Conservation (phyloP, 2,888 invertebrate species). For the Prosopocoilus inquinatus region DNA sequence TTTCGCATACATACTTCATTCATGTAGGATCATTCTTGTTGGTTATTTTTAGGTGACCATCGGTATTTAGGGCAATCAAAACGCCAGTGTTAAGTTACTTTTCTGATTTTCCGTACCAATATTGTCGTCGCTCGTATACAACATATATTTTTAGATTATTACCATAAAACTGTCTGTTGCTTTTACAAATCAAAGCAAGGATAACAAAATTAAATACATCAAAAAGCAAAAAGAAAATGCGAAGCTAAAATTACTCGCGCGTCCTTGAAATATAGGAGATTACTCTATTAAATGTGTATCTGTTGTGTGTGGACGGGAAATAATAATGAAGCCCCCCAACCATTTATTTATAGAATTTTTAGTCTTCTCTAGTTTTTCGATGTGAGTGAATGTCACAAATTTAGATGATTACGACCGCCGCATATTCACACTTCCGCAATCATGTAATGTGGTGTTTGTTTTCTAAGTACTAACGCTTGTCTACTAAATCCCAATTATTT, state of each 20-base stretch:
- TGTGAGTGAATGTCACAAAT: slow-evolving; percentile 12
- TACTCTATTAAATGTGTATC: slow-evolving; percentile 7
- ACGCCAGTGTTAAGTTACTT: too few species aligned
- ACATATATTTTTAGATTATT: not conserved
- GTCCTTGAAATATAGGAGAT: slow-evolving; percentile 10
- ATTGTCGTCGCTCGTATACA: too few species aligned
- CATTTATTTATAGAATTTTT: slow-evolving; percentile 16
- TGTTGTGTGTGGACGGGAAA: slow-evolving; percentile 5
- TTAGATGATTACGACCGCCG: not conserved
- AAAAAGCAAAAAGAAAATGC: too few species aligned
- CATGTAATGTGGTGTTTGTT: slow-evolving; percentile 6
- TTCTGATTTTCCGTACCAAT: too few species aligned
- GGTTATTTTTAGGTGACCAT: too few species aligned
- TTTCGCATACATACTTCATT: too few species aligned
- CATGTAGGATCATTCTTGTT: too few species aligned
- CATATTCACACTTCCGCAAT: not conserved
- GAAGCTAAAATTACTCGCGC: slow-evolving; percentile 11
- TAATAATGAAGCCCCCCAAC: slow-evolving; percentile 8
- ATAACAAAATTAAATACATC: not conserved
- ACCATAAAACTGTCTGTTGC: not conserved
- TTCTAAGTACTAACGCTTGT: too few species aligned
- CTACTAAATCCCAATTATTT: too few species aligned
- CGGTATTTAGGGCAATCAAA: too few species aligned
- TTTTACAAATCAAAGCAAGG: not conserved
- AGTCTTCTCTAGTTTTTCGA: slow-evolving; percentile 12